A percentile compares a stretch with the other conserved stretches of the same genome.
Conservation (phyloP, 2,113 vertebrate genomes). For the Oenanthe melanoleuca region DNA sequence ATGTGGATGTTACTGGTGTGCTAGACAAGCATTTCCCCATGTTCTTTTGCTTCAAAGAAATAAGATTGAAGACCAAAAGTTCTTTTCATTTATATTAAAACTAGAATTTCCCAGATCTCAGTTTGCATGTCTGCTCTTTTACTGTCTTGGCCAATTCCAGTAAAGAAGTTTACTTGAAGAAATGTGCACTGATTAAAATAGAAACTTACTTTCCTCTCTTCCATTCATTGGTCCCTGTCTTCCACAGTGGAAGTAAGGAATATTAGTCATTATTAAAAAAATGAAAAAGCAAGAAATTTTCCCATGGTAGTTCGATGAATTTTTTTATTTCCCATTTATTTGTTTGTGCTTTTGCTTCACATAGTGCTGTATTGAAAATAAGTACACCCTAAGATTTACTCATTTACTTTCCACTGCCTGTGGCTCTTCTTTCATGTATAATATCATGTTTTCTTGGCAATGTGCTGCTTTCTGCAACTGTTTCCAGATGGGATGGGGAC, state of each 20-base stretch:
- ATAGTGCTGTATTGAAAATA: background rate
- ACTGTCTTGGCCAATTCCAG: background rate
- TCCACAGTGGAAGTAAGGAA: background rate
- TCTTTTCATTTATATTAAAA: background rate
- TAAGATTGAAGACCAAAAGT: background rate
- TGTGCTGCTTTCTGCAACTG: background rate
- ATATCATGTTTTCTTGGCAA: background rate
- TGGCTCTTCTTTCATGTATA: background rate
- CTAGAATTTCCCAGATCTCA: background rate
- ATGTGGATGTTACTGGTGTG: background rate
- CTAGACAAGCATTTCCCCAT: background rate
- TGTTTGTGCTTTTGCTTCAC: background rate
- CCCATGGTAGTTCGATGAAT: background rate
- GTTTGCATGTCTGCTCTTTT: background rate
- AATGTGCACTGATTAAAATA: background rate
- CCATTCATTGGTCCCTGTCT: background rate
- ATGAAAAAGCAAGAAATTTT: background rate
- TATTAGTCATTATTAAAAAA: background rate
- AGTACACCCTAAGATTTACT: background rate
- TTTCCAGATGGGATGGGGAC: background rate
- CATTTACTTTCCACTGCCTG: background rate
- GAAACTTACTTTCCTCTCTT: background rate
- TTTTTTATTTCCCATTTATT: slow-evolving; percentile 19
- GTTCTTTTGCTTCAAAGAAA: background rate
- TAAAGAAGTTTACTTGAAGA: background rate